Percentiles rank a stretch among this genome's conserved stretches.
phyloP scores from a whole-genome alignment of 2,113 vertebrate species.

The Ceyx cyanopectus region DNA sequence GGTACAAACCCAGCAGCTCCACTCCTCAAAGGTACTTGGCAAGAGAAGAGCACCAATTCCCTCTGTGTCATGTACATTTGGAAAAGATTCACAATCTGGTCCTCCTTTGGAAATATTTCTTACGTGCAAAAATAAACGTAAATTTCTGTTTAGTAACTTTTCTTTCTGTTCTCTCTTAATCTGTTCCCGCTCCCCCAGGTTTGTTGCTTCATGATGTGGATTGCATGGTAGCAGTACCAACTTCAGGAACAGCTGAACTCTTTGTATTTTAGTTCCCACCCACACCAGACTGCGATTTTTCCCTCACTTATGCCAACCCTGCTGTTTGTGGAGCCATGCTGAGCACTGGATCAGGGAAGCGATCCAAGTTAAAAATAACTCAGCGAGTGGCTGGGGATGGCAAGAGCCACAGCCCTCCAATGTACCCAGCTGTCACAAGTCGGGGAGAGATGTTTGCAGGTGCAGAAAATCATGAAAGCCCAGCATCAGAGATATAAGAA shows the following conservation, averaged over 20 bases:
- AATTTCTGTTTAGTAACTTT: neutral
- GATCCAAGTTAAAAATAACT: slow-evolving; percentile 37
- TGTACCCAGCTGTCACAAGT: neutral
- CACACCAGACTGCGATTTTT: neutral
- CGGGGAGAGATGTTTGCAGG: neutral
- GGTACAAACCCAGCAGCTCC: neutral
- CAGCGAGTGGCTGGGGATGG: neutral
- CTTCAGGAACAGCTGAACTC: neutral
- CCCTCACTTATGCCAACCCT: neutral
- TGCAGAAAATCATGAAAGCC: neutral
- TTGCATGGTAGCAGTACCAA: neutral
- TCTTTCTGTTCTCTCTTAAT: neutral
- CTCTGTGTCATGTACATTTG: accelerated
- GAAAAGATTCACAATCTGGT: neutral
- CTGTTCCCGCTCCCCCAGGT: neutral
- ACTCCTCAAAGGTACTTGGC: neutral
- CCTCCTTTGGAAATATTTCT: neutral
- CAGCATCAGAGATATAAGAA: neutral
- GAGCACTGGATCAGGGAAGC: neutral
- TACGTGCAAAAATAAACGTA: neutral
- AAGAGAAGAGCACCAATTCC: neutral
- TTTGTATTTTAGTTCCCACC: neutral
- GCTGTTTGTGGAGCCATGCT: slow-evolving; percentile 2
- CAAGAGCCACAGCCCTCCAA: neutral
- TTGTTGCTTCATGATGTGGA: neutral